Percentiles rank a stretch among this genome's conserved stretches.
These are phyloP conservation scores for Brachirus orientalis DNA, from an alignment of 2,113 vertebrate species.

Conservation along the genomic window DNA sequence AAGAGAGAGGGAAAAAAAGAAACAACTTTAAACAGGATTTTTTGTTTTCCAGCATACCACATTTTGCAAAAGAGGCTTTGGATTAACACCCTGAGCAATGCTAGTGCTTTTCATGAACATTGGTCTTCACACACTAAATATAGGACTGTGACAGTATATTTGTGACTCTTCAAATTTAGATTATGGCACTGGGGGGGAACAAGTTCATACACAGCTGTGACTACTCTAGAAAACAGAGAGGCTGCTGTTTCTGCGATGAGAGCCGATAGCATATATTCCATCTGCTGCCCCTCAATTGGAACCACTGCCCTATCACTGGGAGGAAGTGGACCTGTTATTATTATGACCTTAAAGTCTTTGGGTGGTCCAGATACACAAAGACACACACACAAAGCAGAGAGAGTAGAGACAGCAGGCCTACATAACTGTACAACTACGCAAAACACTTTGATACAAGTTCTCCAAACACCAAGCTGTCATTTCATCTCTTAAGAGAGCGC, in stretches of 20 bases:
- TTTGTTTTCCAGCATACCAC: constrained; percentile 20
- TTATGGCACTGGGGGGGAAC: constrained; percentile 8
- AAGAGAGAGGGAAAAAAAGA: constrained; percentile 6
- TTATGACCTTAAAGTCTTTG: constrained; percentile 71
- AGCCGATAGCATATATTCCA: constrained; percentile 50
- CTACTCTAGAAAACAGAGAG: constrained; percentile 59
- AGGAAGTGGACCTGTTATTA: constrained; percentile 78
- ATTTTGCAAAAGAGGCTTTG: constrained; percentile 8
- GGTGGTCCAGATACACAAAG: constrained; percentile 72
- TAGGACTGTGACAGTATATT: constrained; percentile 14
- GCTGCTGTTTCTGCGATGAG: constrained; percentile 52
- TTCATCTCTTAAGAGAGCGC: constrained; percentile 9
- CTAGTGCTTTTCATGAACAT: constrained; percentile 36
- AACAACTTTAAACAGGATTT: constrained; percentile 7
- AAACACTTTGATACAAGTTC: constrained; percentile 32
- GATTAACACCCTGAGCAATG: constrained; percentile 6
- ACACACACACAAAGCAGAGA: constrained; percentile 15
- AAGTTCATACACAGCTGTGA: constrained; percentile 43
- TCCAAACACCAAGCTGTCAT: constrained; percentile 45
- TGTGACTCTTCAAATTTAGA: constrained; percentile 34
- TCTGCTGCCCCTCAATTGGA: constrained; percentile 40
- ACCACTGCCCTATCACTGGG: constrained; percentile 56
- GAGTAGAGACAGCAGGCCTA: constrained; percentile 35
- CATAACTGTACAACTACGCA: constrained; percentile 35
- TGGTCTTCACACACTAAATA: constrained; percentile 13